A percentile compares a stretch with the other conserved stretches of the same genome.
These are phyloP conservation scores for Phrynosoma platyrhinos DNA, from an alignment of 2,113 vertebrate species.

Conservation along the genomic window DNA sequence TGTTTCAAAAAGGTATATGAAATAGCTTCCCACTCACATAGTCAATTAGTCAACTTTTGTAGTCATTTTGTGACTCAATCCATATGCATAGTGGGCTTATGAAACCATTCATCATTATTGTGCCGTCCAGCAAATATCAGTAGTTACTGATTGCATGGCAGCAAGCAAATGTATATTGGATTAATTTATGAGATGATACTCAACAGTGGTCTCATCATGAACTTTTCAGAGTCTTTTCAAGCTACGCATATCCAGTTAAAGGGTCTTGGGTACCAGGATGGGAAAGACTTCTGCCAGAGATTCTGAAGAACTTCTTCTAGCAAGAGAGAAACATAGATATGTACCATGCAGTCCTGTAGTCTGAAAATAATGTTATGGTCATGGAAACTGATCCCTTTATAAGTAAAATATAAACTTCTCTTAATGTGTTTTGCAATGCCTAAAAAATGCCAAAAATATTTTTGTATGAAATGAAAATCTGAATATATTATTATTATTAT, in stretches of 20 bases:
- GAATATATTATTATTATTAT: constrained; percentile 18
- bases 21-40: neutral
- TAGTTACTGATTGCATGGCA: too few relatives aligned
- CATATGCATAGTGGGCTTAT: too few relatives aligned
- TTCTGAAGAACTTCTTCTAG: neutral
- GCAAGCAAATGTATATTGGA: neutral
- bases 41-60: neutral
- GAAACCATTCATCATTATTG: too few relatives aligned
- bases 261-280: neutral
- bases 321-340: neutral
- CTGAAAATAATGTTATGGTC: neutral
- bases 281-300: neutral
- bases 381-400: neutral
- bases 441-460: constrained; percentile 31
- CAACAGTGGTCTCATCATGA: neutral
- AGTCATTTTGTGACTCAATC: neutral
- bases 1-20: neutral
- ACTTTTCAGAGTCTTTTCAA: neutral
- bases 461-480: constrained; percentile 24
- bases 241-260: neutral
- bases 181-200: neutral
- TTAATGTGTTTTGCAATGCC: neutral
- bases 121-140: too few relatives aligned
- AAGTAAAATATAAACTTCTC: neutral
- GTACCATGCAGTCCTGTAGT: neutral